phyloP scores from a whole-genome alignment of 1,140 invertebrate genomes.

The Leptestheria dahalacensis region DNA sequence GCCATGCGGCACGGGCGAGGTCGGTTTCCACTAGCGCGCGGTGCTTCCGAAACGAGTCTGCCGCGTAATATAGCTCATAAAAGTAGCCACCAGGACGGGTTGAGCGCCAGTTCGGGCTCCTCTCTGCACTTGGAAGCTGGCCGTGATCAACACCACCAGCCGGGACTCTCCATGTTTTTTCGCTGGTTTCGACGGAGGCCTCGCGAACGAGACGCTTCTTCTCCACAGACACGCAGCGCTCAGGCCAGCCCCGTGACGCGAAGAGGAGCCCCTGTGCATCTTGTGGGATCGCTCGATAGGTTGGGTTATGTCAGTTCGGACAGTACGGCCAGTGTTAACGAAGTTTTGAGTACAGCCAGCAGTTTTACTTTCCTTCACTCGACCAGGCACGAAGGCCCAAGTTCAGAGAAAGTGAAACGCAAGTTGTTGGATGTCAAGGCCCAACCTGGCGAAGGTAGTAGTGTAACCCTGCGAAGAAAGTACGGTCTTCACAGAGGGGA shows the following conservation, averaged over 20 bases:
- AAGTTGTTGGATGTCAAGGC: slow-evolving; percentile 18
- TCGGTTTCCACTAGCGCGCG: slow-evolving; percentile 1
- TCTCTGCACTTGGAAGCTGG: background rate
- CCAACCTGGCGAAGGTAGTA: slow-evolving; percentile 39
- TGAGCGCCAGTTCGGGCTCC: background rate
- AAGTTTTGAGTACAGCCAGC: slow-evolving; percentile 44
- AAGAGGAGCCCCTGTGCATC: background rate
- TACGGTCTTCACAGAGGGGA: slow-evolving; percentile 35
- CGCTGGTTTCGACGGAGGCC: background rate
- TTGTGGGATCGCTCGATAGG: background rate
- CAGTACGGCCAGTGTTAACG: slow-evolving; percentile 34
- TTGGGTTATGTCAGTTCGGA: background rate
- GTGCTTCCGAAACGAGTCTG: slow-evolving; percentile 2
- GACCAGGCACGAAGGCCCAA: slow-evolving; percentile 27
- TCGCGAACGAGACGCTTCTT: background rate
- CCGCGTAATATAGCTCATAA: background rate
- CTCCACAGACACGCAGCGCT: background rate
- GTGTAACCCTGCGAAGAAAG: slow-evolving; percentile 42
- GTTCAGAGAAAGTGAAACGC: slow-evolving; percentile 18
- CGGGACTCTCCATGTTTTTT: background rate
- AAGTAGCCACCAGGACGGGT: background rate
- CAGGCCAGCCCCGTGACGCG: slow-evolving; percentile 3
- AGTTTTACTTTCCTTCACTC: slow-evolving; percentile 52
- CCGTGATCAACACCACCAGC: background rate
- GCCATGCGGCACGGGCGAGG: slow-evolving; percentile 6